Evolutionary conservation across 2,888 invertebrate genomes (phyloP), one percentile per base, ranked within the genome.

Genomic region (Polyommatus icarus): DNA sequence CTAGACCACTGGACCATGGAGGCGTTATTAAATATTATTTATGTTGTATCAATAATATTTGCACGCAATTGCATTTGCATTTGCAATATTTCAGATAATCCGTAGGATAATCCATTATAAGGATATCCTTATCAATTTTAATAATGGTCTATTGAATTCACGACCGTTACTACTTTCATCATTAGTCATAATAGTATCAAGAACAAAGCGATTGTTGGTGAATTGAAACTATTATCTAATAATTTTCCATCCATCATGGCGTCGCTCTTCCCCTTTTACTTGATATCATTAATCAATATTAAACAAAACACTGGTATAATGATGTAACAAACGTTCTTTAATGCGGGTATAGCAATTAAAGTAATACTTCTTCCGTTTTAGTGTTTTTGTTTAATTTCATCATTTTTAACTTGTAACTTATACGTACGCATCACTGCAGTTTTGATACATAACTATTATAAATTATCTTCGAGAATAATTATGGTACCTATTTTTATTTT

Each of bases 211-310:
- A 84, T 88, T 91, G 92, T 93, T 93, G 91, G 90, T 91, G 75
- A 75, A 93, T 93, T 90, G 92, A 90, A 91, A 91, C 92, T 88
- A 93, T 94, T 93, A 93, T 92, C 93, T 91, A 91, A 93, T 93
- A 94, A 90, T 89, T 86, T 82, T 84, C 85, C 85, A 93, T 94
- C 91, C 87, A 93, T 94, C 94, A 93, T 86, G 84, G 83, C 83
- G 81, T 79, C 87, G 85, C 86, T 89, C 89, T 91, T 89, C 90
- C 89, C 88, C 86, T 86, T 84, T 88, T 90, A 89, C 89, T 88
- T 87, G 86, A 89, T 83, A 85, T 91, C 93, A 93, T 94, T 93
- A 93, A 93, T 94, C 93, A 93, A 90, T 87, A 91, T 93, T 91
- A 93, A 92, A 89, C 91, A 92, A 92, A 90, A 90, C 90, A 88